Evolutionary conservation across 2,113 vertebrate genomes (phyloP).

Genomic region (Microcebus tavaratra): DNA sequence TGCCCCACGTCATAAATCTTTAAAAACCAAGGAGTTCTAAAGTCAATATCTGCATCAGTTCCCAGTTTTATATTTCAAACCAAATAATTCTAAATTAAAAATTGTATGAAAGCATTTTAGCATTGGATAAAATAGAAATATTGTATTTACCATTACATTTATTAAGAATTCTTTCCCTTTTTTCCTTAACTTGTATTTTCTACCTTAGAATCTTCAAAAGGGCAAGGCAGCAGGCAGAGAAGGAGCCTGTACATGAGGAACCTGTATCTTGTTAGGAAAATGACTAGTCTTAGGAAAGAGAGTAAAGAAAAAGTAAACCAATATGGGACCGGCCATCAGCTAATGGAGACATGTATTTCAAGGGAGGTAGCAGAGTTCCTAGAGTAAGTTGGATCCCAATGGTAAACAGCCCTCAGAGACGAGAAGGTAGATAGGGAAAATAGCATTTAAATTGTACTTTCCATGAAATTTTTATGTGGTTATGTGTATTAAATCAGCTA

Average conservation of each 20-base stretch:
- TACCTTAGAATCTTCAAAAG: neutral
- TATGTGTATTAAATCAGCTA: constrained; percentile 76
- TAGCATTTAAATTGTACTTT: constrained; percentile 78
- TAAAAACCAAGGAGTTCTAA: neutral
- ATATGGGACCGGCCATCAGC: constrained; percentile 46
- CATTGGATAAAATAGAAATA: neutral
- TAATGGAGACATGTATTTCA: constrained; percentile 81
- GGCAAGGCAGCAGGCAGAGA: neutral
- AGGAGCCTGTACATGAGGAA: neutral
- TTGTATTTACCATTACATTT: neutral
- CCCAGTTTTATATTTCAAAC: constrained; percentile 20
- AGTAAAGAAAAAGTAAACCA: constrained; percentile 31
- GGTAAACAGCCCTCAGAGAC: constrained; percentile 79
- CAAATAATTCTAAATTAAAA: constrained; percentile 12
- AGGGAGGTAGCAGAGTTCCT: constrained; percentile 71
- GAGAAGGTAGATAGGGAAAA: constrained; percentile 77
- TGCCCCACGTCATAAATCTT: neutral
- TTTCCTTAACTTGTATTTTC: neutral
- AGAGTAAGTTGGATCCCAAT: constrained; percentile 77
- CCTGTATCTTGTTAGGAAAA: constrained; percentile 47
- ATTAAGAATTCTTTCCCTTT: neutral
- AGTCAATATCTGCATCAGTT: neutral
- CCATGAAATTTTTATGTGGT: constrained; percentile 83
- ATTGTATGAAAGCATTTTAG: neutral
- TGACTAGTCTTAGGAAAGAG: neutral